Evolutionary conservation across 2,113 vertebrate species (phyloP).

Genomic region (Pterocles orientalis): DNA sequence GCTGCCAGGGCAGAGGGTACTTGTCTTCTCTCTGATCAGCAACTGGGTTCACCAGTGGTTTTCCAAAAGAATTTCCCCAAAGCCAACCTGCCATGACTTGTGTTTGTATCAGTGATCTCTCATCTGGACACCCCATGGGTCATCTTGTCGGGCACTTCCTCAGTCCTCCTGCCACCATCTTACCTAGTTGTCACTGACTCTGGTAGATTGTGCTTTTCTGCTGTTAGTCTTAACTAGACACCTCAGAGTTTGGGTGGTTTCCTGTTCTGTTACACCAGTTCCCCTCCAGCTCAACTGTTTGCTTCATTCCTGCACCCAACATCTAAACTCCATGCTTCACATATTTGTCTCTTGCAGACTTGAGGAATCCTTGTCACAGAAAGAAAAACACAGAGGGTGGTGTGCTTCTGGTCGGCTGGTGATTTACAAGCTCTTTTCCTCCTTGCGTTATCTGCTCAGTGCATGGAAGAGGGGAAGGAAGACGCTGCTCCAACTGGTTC

Average conservation of each 20-base stretch:
- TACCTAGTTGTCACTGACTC: fast-evolving
- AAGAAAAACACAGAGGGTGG: neutral
- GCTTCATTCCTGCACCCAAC: neutral
- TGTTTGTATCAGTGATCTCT: neutral
- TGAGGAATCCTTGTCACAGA: neutral
- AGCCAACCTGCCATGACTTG: neutral
- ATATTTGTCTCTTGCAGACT: neutral
- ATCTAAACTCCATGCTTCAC: fast-evolving
- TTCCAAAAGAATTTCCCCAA: neutral
- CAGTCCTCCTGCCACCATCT: neutral
- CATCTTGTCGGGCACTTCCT: neutral
- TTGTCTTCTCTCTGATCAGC: neutral
- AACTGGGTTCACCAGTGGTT: neutral
- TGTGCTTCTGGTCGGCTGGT: neutral
- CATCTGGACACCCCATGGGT: neutral
- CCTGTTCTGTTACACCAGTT: neutral
- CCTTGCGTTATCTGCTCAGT: neutral
- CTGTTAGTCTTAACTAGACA: neutral
- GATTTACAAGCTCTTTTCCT: neutral
- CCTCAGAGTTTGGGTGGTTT: neutral
- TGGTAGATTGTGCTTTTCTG: neutral
- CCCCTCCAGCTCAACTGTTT: neutral
- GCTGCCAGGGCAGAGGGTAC: neutral
- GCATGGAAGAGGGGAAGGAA: neutral
- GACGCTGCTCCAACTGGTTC: neutral